Conservation (phyloP, 2,113 vertebrate genomes). For the Dromiciops gliroides region DNA sequence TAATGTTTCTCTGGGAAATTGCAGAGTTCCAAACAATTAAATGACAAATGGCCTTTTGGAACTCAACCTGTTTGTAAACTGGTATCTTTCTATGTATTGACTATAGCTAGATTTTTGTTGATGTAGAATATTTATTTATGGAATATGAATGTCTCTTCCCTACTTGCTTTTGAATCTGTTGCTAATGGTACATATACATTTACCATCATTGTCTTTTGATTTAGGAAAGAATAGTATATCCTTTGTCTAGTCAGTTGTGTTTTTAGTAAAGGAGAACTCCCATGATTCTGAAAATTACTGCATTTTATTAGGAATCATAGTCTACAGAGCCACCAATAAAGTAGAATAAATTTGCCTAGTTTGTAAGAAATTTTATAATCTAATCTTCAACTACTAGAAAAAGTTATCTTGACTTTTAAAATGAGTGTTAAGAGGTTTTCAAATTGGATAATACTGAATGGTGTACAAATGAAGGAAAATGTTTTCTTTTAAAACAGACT, state of each 20-base stretch:
- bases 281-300: neutral
- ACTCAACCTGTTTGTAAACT: neutral
- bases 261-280: neutral
- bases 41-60: neutral
- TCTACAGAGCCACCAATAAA: constrained; percentile 15
- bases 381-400: constrained; percentile 3
- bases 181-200: neutral
- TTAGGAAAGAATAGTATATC: neutral
- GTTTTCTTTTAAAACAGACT: constrained; percentile 88
- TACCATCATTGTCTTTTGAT: neutral
- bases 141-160: neutral
- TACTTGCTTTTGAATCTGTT: neutral
- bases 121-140: neutral
- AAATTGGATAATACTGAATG: constrained; percentile 48
- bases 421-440: constrained; percentile 49
- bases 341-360: neutral
- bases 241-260: neutral
- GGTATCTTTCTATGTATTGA: neutral
- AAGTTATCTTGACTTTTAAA: constrained; percentile 40
- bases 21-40: neutral
- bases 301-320: constrained; percentile 31
- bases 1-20: neutral
- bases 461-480: constrained; percentile 49
- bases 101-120: neutral
- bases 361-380: neutral